These are phyloP conservation scores for Hozukius guyotensis DNA, from an alignment of 2,797 vertebrate species.

Conservation along the genomic window DNA sequence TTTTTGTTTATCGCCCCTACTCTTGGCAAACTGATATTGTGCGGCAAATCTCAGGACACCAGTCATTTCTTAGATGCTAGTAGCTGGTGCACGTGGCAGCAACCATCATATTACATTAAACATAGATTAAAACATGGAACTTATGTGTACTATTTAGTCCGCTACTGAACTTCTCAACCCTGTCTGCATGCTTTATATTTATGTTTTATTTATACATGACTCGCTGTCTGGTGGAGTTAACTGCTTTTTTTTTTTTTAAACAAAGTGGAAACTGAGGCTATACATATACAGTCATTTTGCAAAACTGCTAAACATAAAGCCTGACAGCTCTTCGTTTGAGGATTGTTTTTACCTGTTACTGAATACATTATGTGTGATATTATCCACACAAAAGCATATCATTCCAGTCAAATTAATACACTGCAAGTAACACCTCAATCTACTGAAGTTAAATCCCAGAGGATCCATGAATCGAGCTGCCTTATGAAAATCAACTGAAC, in stretches of 20 bases:
- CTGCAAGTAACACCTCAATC: background rate
- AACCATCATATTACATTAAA: background rate
- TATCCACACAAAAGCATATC: slow-evolving; percentile 2
- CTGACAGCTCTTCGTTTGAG: background rate
- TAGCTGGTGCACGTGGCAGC: background rate
- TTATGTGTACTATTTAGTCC: background rate
- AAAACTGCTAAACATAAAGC: background rate
- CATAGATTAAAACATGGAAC: background rate
- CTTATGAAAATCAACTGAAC: slow-evolving; percentile 1
- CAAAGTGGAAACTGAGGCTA: background rate
- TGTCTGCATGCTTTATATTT: background rate
- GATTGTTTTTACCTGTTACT: background rate
- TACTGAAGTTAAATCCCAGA: background rate
- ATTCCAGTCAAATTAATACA: slow-evolving; percentile 13
- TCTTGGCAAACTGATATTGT: background rate
- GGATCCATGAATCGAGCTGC: background rate
- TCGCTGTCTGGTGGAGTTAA: slow-evolving; percentile 7
- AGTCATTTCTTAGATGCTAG: background rate
- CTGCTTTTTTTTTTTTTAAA: background rate
- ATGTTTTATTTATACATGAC: slow-evolving; percentile 19
- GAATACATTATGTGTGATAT: background rate
- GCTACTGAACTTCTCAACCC: slow-evolving; percentile 1
- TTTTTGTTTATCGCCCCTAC: background rate
- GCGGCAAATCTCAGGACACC: background rate
- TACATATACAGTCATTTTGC: background rate